Conservation (phyloP, 1,140 invertebrate genomes). For the Ostrea denselamellosa region DNA sequence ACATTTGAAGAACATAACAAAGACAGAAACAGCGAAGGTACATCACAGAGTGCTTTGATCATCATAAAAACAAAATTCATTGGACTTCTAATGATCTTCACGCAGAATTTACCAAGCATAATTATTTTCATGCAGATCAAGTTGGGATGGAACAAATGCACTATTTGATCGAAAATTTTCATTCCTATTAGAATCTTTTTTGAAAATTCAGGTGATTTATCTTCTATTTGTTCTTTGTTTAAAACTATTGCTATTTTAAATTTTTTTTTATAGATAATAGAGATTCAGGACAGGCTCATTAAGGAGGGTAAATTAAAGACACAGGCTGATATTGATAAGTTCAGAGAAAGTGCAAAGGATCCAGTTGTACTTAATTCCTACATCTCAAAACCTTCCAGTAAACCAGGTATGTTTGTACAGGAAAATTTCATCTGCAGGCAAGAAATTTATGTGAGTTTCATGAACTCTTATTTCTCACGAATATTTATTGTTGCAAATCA, state of each 20-base stretch:
- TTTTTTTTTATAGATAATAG: constrained; percentile 62
- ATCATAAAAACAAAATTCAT: too few species aligned
- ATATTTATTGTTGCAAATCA: too few species aligned
- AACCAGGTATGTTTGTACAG: constrained; percentile 11
- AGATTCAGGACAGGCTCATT: constrained; percentile 67
- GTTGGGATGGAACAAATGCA: too few species aligned
- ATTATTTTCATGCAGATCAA: too few species aligned
- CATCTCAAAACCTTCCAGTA: constrained; percentile 57
- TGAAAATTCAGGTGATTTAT: background rate
- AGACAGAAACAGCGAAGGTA: constrained; percentile 72
- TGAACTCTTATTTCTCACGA: too few species aligned
- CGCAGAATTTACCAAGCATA: too few species aligned
- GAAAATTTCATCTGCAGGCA: too few species aligned
- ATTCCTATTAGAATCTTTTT: too few species aligned
- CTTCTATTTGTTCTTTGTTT: background rate
- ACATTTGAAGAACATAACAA: constrained; percentile 66
- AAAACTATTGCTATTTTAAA: background rate
- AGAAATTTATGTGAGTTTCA: too few species aligned
- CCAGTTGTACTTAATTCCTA: constrained; percentile 69
- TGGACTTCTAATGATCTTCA: too few species aligned
- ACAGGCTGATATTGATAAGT: constrained; percentile 65
- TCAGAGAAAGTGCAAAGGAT: constrained; percentile 67
- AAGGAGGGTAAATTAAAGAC: constrained; percentile 71
- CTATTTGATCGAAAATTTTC: too few species aligned
- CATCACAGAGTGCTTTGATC: background rate